These are phyloP conservation scores for Oryzias dopingdopingensis DNA, from an alignment of 2,797 vertebrate genomes.

Conservation along the genomic window DNA sequence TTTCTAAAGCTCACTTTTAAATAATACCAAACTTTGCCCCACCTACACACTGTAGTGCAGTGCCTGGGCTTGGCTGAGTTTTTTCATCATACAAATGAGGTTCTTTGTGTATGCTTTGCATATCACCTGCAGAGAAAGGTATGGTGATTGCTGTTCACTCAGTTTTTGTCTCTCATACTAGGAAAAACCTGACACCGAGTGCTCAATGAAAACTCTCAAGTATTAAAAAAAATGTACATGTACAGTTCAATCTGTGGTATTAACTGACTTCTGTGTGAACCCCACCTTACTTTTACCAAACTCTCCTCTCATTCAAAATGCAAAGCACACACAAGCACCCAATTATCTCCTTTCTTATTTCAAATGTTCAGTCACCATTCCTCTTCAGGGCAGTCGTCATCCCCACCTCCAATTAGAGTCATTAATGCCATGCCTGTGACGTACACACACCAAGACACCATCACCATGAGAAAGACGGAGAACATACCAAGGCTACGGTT, in stretches of 20 bases:
- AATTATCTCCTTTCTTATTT: conserved; percentile 20
- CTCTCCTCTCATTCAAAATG: not conserved
- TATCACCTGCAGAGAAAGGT: conserved; percentile 37
- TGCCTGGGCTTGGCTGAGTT: conserved; percentile 25
- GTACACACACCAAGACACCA: conserved; percentile 76
- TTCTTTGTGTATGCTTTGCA: conserved; percentile 44
- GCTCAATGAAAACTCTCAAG: conserved; percentile 24
- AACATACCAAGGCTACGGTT: conserved; percentile 95
- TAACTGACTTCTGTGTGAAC: not conserved
- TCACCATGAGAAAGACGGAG: conserved; percentile 69
- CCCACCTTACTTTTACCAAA: not conserved
- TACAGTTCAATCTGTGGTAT: not conserved
- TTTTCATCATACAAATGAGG: conserved; percentile 42
- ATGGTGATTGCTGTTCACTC: conserved; percentile 19
- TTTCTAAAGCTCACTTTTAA: conserved; percentile 41
- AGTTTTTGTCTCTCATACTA: conserved; percentile 29
- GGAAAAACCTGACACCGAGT: conserved; percentile 20
- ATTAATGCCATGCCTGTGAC: conserved; percentile 66
- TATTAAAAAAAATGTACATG: conserved; percentile 26
- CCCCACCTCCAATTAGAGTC: conserved; percentile 64
- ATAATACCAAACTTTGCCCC: conserved; percentile 47
- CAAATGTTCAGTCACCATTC: conserved; percentile 54
- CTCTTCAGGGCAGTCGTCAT: conserved; percentile 65
- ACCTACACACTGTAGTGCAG: conserved; percentile 16
- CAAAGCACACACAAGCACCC: conserved; percentile 3